Base-by-base conservation (phyloP, 1,140 invertebrate genomes). In the Globodera rostochiensis region DNA sequence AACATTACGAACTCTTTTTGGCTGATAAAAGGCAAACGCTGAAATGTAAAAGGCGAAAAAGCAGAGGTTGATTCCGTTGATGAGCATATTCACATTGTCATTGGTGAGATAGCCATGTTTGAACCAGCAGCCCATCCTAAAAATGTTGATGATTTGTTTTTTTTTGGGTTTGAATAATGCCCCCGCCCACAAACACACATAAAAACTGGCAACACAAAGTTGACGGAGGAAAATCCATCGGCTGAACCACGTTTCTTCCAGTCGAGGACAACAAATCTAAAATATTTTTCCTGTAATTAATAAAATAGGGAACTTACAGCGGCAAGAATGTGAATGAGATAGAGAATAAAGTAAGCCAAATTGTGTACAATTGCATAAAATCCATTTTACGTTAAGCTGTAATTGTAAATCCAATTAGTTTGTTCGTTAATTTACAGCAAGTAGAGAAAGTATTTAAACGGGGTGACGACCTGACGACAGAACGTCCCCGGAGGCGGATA, bases 271-370 rank as follows among this genome's bases (percentile, higher is more conserved):
- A 87, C 71, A 77, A 86, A 81, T 8, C 82, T 82, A 45, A 64
- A 47, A 83, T 21, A 50, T 3, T n/a, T 11, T 36, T 19, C 5
- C 78, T 13, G 36, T 47, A 8, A 67, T 57, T 11, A 60, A 13
- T 45, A 21, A 57, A 78, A 84, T 7, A 13, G 46, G n/a, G 67
- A 60, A 83, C 82, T 76, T 64, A 83, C 87, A 89, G 78, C 6
- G 88, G 88, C 47, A 89, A 70, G 66, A 89, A 89, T n/a, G 88
- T 88, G 73, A 89, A 89, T n/a, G 73, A 79, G 21, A 90, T 85
- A 15, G 86, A 87, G 74, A 89, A 89, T n/a, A 87, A 25, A 0
- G 84, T 85, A 8, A 89, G 79, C 88, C 88, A 90, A 36, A 84
- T 73, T 4, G 87, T 86, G 80, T 85, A 89, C 21, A 90, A 64